Evolutionary conservation across 2,888 invertebrate genomes (phyloP), one percentile per base, ranked within the genome.

Genomic region (Microctonus aethiopoides): DNA sequence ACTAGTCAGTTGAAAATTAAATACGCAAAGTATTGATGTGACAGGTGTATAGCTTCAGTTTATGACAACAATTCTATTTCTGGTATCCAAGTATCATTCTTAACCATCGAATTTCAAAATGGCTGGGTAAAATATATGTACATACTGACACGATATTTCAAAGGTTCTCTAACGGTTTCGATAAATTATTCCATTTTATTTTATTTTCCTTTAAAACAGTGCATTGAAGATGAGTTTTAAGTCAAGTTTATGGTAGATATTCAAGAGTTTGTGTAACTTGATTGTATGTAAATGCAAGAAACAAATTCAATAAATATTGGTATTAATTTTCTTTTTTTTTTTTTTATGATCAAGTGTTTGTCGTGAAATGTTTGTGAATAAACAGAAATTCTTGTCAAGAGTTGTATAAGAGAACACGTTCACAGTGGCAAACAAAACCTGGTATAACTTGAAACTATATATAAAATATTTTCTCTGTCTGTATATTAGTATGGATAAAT

Each of bases 11-110:
- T 34, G 41, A 57, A 46, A 59, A 51, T 69, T 39, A 26, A 29
- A 41, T 64, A 24, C 29, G 64, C 34, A 9, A 59, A 4, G 26
- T 65, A 54, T 65, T 24, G 7, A 54, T 7, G 26, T 64, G 57
- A 69, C 67, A 67, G 67, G 39, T 69, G 39, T 69, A 41, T 4
- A 41, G 56, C 54, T 39, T 65, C 41, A 56, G 16, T 65, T 65
- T 65, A 36, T 26, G n/a, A 39, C 16, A 34, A 65, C 16, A 26
- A 39, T 62, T 51, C 46, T 36, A 61, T 61, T 41, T 39, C 13
- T 61, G 7, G 7, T 5, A 46, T 46, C 16, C 7, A n/a, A 46
- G 20, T 46, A n/a, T n/a, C 16, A 16, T 16, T 7, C 6, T 46
- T 4, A 46, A 7, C 16, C 20, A 46, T 20, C 20, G 9, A 46